These are phyloP conservation scores for Cephus nigrinus DNA, from an alignment of 2,888 invertebrate species.

Conservation along the genomic window DNA sequence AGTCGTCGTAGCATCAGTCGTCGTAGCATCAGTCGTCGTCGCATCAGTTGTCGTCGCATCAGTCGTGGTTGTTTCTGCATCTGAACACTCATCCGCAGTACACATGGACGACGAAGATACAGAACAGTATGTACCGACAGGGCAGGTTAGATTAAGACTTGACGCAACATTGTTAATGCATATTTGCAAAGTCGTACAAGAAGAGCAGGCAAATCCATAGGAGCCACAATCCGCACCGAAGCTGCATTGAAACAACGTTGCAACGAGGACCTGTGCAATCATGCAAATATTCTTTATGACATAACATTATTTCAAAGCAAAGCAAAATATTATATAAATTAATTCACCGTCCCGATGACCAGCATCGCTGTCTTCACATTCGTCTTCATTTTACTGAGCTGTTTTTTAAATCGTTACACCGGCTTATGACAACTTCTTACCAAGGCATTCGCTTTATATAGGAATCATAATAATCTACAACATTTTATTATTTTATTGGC, in stretches of 20 bases:
- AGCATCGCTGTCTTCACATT: not conserved
- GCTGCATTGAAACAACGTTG: not conserved
- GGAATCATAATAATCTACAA: not conserved
- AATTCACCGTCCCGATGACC: not conserved
- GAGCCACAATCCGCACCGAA: constrained; percentile 6
- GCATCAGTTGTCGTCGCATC: not conserved
- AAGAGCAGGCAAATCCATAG: constrained; percentile 9
- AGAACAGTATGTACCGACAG: constrained; percentile 11
- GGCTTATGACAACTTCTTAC: not conserved
- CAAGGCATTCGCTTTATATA: not conserved
- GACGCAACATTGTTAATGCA: not conserved
- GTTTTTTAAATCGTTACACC: not conserved
- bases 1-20: not conserved
- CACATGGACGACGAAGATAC: constrained; percentile 4
- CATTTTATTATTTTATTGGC: not conserved
- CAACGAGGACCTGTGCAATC: not conserved
- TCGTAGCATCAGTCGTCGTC: not conserved
- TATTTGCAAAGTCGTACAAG: constrained; percentile 8
- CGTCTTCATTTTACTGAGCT: not conserved
- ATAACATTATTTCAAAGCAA: not conserved
- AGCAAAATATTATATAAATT: not conserved
- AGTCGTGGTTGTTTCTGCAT: not conserved
- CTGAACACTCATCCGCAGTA: constrained; percentile 5
- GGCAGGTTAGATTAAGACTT: constrained; percentile 10
- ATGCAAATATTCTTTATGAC: not conserved